These are phyloP conservation scores for Labeo calbasu DNA, from an alignment of 2,797 vertebrate species.

Conservation along the genomic window DNA sequence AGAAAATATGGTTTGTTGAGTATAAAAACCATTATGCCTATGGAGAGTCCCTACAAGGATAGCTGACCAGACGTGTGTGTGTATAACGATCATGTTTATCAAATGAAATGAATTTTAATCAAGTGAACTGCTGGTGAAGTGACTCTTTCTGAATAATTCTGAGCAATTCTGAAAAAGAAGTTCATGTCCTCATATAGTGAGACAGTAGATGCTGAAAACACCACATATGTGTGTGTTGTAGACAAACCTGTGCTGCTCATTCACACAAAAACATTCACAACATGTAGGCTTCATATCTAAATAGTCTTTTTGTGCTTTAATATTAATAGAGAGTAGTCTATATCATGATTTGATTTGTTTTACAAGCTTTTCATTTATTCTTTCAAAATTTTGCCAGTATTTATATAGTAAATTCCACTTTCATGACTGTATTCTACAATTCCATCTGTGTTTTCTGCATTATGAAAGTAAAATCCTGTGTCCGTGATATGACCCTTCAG, in stretches of 20 bases:
- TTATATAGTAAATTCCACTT: neutral
- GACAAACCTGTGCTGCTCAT: neutral
- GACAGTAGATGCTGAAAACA: neutral
- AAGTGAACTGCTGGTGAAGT: too few relatives aligned
- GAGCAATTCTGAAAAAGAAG: too few relatives aligned
- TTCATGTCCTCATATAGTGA: too few relatives aligned
- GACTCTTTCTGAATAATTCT: too few relatives aligned
- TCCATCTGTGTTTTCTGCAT: neutral
- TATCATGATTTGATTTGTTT: neutral
- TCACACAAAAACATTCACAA: neutral
- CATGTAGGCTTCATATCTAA: neutral
- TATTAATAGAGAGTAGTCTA: neutral
- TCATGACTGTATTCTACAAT: neutral
- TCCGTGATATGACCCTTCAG: slow-evolving; percentile 66
- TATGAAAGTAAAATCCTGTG: neutral
- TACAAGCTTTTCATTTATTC: neutral
- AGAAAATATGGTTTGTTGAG: too few relatives aligned
- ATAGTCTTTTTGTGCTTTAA: neutral
- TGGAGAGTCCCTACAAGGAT: too few relatives aligned
- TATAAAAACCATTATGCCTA: too few relatives aligned
- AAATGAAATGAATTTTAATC: too few relatives aligned
- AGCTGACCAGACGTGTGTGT: too few relatives aligned
- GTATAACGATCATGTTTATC: too few relatives aligned
- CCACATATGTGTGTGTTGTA: neutral
- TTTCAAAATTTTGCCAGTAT: neutral